Percentiles rank a stretch among this genome's conserved stretches.
Evolutionary conservation across 2,888 invertebrate genomes (phyloP).

Genomic region (Phalera bucephala): DNA sequence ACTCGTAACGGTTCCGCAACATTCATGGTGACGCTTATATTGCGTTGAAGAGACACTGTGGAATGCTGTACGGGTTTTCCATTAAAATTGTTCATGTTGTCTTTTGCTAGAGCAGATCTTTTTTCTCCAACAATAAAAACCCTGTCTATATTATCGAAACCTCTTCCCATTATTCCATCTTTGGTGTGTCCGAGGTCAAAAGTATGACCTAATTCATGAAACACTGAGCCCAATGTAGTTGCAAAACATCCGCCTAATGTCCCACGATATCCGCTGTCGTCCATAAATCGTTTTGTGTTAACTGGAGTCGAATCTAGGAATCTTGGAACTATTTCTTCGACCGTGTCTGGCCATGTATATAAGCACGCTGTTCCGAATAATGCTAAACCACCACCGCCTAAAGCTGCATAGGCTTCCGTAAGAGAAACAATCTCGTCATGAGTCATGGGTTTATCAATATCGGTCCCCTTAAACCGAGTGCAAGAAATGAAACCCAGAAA

Average conservation of each 20-base stretch:
- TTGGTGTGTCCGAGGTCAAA: constrained; percentile 96
- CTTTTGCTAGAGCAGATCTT: constrained; percentile 65
- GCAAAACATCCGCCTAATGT: constrained; percentile 94
- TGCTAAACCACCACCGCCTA: constrained; percentile 96
- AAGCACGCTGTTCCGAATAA: constrained; percentile 95
- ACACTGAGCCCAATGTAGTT: constrained; percentile 94
- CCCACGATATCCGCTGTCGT: constrained; percentile 95
- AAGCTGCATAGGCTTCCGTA: constrained; percentile 92
- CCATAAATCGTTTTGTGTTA: constrained; percentile 89
- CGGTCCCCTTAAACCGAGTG: constrained; percentile 88
- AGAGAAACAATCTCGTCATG: constrained; percentile 87
- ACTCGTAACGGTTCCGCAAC: constrained; percentile 80
- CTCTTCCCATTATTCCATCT: constrained; percentile 96
- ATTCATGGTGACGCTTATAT: constrained; percentile 85
- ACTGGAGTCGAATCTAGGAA: constrained; percentile 83
- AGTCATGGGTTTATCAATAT: constrained; percentile 83
- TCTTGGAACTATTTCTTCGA: constrained; percentile 86
- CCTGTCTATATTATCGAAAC: constrained; percentile 92
- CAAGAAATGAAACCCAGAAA: constrained; percentile 95
- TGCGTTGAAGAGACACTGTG: constrained; percentile 82
- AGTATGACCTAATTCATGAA: constrained; percentile 97
- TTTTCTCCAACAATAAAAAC: constrained; percentile 87
- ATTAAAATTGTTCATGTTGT: constrained; percentile 82
- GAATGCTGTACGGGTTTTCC: constrained; percentile 85
- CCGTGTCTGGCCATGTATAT: constrained; percentile 92